Conservation (phyloP, 2,113 vertebrate species). For the Microtus ochrogaster region DNA sequence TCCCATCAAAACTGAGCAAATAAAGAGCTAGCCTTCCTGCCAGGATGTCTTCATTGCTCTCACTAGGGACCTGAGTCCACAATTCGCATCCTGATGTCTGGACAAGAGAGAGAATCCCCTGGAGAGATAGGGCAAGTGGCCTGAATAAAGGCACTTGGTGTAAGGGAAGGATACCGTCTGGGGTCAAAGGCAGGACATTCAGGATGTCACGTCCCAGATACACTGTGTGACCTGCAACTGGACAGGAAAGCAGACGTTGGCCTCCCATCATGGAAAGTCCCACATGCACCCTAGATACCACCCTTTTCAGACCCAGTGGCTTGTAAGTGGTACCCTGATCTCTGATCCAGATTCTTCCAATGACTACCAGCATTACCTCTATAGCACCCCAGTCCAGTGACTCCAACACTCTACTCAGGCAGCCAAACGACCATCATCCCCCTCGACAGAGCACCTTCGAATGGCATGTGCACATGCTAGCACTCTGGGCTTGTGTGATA, state of each 20-base stretch:
- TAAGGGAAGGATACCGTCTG: neutral
- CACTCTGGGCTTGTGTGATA: neutral
- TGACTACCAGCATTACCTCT: too few species aligned
- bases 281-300: accelerated
- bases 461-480: neutral
- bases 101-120: neutral
- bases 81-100: neutral
- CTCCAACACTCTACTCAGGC: neutral
- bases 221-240: neutral
- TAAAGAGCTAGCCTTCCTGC: slow-evolving; percentile 24
- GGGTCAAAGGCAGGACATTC: neutral
- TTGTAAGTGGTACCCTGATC: neutral
- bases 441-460: neutral
- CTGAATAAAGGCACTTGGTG: neutral
- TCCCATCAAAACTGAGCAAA: slow-evolving; percentile 60
- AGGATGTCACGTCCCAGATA: neutral
- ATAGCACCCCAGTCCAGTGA: neutral
- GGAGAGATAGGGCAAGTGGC: neutral
- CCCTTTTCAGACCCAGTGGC: neutral
- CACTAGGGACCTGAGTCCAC: neutral
- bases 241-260: neutral
- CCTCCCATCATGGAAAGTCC: accelerated
- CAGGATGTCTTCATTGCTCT: slow-evolving; percentile 6
- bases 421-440: neutral
- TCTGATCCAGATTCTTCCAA: neutral